Conservation (phyloP, 2,113 vertebrate genomes). For the Sphyrna mokarran region DNA sequence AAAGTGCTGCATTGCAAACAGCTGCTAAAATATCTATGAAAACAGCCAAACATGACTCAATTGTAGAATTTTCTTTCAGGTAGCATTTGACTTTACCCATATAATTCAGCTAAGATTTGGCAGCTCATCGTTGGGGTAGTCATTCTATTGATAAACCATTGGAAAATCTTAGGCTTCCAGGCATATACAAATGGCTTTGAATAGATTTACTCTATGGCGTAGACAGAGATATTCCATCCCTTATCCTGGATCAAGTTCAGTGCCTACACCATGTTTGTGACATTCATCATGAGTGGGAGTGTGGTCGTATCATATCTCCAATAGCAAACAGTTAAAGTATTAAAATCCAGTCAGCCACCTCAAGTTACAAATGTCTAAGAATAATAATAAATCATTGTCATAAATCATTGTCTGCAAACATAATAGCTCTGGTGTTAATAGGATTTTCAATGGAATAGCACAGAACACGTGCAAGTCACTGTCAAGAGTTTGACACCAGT, state of each 20-base stretch:
- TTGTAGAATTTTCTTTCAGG: neutral
- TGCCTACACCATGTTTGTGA: neutral
- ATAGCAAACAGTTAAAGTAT: slow-evolving; percentile 31
- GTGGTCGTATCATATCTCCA: slow-evolving; percentile 3
- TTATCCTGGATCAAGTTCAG: slow-evolving; percentile 8
- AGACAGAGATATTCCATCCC: slow-evolving; percentile 17
- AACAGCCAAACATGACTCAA: neutral
- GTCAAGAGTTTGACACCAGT: slow-evolving; percentile 24
- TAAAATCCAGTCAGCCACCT: slow-evolving; percentile 20
- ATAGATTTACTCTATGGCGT: neutral
- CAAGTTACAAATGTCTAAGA: slow-evolving; percentile 27
- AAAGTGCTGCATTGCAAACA: neutral
- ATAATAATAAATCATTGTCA: slow-evolving; percentile 30
- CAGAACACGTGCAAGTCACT: slow-evolving; percentile 28
- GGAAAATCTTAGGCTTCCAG: neutral
- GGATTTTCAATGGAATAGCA: slow-evolving; percentile 27
- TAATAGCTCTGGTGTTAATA: slow-evolving; percentile 25
- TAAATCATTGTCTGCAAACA: slow-evolving; percentile 33
- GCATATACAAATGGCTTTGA: neutral
- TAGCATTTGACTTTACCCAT: neutral
- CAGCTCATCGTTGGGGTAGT: neutral
- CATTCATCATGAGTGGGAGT: slow-evolving; percentile 26
- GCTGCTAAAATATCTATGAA: no score
- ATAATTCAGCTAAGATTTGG: slow-evolving; percentile 8
- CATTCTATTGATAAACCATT: neutral